Evolutionary conservation across 2,113 vertebrate species (phyloP).

Genomic region (Pteropus alecto): DNA sequence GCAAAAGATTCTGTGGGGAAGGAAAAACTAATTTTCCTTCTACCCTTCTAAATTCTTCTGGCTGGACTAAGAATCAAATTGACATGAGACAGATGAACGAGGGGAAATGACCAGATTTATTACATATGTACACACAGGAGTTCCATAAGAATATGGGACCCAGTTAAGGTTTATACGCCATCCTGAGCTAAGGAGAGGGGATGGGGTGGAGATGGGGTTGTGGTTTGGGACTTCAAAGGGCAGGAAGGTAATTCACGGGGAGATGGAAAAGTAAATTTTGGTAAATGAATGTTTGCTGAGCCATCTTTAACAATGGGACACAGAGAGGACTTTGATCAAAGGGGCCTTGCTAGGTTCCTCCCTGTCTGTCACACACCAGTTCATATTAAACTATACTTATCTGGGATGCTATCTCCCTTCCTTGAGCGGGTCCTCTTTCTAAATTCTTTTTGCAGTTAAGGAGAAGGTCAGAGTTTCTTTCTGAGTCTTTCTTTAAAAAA

Average conservation of each 20-base stretch:
- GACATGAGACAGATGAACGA: neutral
- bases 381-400: neutral
- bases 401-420: neutral
- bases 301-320: neutral
- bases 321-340: neutral
- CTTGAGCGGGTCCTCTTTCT: neutral
- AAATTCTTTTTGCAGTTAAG: neutral
- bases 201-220: neutral
- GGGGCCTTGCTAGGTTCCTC: neutral
- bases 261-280: neutral
- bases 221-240: neutral
- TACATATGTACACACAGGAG: neutral
- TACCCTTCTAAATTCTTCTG: neutral
- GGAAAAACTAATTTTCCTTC: neutral
- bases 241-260: neutral
- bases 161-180: neutral
- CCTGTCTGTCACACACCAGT: neutral
- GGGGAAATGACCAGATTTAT: neutral
- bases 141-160: too few relatives aligned
- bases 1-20: neutral
- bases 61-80: neutral
- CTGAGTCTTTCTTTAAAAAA: neutral
- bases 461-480: neutral
- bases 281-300: neutral
- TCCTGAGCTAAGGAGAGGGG: neutral